Conservation (phyloP, 2,113 vertebrate genomes). For the Mus pahari region DNA sequence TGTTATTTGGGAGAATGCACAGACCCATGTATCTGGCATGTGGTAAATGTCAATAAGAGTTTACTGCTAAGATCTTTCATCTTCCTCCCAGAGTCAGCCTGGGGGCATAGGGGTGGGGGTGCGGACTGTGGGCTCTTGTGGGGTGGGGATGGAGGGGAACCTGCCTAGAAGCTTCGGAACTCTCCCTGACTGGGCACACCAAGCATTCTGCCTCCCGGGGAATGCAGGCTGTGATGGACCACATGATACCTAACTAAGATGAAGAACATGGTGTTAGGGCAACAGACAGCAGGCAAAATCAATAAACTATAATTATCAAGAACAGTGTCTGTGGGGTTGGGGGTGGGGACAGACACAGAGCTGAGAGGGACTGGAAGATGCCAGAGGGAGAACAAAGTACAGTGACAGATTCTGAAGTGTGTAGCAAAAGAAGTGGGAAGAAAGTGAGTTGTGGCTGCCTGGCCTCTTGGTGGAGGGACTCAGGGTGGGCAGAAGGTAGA, state of each 20-base stretch:
- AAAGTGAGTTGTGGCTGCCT: accelerated
- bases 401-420: background rate
- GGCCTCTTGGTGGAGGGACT: background rate
- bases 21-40: background rate
- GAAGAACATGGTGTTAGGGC: background rate
- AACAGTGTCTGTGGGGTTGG: background rate
- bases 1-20: too few relatives aligned
- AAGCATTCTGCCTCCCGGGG: background rate
- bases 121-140: too few relatives aligned
- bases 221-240: background rate
- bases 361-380: accelerated
- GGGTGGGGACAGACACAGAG: background rate
- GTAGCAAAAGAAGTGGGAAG: accelerated
- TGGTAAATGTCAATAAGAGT: background rate
- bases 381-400: background rate
- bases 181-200: background rate
- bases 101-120: background rate
- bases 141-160: background rate
- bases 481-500: accelerated
- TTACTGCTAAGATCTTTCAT: background rate
- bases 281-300: constrained; percentile 5
- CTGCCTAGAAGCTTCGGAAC: background rate
- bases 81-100: background rate
- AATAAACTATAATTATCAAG: constrained; percentile 67
- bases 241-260: background rate